Conservation (phyloP, 2,797 vertebrate species). For the Gymnocypris eckloni region DNA sequence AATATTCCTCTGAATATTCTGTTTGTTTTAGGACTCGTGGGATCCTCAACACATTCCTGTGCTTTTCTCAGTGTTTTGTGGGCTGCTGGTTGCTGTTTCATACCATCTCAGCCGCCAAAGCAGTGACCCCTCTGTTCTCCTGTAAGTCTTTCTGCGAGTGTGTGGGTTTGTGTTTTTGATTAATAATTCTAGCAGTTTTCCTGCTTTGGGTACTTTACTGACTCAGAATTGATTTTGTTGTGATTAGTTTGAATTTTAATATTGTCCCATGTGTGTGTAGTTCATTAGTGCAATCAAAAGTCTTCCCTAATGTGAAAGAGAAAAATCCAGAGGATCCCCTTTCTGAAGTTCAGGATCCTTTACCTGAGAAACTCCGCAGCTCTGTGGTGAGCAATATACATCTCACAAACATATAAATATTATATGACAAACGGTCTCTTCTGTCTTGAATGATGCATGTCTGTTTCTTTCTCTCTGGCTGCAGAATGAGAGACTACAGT, state of each 20-base stretch:
- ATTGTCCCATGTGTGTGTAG: constrained; percentile 67
- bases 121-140: constrained; percentile 94
- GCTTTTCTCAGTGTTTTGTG: constrained; percentile 96
- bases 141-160: constrained; percentile 80
- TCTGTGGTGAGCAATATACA: constrained; percentile 87
- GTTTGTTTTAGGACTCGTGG: constrained; percentile 88
- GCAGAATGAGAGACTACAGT: constrained; percentile 95
- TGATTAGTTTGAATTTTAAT: not conserved
- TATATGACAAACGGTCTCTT: not conserved
- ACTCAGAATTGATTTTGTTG: not conserved
- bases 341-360: constrained; percentile 95
- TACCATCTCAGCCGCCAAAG: constrained; percentile 98
- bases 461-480: constrained; percentile 32
- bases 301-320: constrained; percentile 92
- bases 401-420: not conserved
- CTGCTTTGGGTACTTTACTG: not conserved
- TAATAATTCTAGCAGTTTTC: not conserved
- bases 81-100: constrained; percentile 93
- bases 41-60: constrained; percentile 98
- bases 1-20: not conserved
- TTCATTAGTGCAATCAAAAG: constrained; percentile 93
- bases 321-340: constrained; percentile 98
- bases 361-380: constrained; percentile 95
- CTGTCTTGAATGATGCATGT: constrained; percentile 23
- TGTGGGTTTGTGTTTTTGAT: constrained; percentile 15